These are phyloP conservation scores for Atrina japonica DNA, from an alignment of 2,888 invertebrate species.

Conservation along the genomic window DNA sequence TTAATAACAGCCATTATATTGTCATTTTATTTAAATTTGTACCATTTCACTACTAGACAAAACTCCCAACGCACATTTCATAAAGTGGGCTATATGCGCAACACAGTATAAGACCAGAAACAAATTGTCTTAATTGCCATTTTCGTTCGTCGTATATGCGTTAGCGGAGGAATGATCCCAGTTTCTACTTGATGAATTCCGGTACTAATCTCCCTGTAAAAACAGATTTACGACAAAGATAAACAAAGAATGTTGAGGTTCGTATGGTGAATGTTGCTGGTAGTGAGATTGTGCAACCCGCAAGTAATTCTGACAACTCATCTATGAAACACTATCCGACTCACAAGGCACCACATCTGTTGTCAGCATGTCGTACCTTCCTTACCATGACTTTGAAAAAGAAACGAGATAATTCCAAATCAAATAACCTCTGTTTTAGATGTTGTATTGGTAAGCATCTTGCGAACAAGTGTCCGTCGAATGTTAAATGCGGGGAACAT, in stretches of 20 bases:
- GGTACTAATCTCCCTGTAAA: not conserved
- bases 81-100: slow-evolving; percentile 22
- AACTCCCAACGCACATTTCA: not conserved
- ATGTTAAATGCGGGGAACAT: slow-evolving; percentile 9
- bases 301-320: no score
- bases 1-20: no score
- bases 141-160: slow-evolving; percentile 22
- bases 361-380: slow-evolving; percentile 8
- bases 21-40: no score
- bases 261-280: not conserved
- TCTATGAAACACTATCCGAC: not conserved
- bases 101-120: slow-evolving; percentile 18
- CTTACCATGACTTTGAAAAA: not conserved
- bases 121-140: slow-evolving; percentile 20
- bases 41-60: not conserved
- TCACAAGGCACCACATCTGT: slow-evolving; percentile 6
- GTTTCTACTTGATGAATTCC: not conserved
- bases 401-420: not conserved
- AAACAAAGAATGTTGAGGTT: not conserved
- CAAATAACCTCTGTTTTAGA: slow-evolving; percentile 6
- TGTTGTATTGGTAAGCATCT: slow-evolving; percentile 18
- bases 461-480: slow-evolving; percentile 5
- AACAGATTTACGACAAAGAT: not conserved
- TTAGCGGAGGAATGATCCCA: slow-evolving; percentile 27
- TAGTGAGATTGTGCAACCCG: not conserved